Evolutionary conservation across 2,888 invertebrate species (phyloP).

Genomic region (Orchesella flavescens): DNA sequence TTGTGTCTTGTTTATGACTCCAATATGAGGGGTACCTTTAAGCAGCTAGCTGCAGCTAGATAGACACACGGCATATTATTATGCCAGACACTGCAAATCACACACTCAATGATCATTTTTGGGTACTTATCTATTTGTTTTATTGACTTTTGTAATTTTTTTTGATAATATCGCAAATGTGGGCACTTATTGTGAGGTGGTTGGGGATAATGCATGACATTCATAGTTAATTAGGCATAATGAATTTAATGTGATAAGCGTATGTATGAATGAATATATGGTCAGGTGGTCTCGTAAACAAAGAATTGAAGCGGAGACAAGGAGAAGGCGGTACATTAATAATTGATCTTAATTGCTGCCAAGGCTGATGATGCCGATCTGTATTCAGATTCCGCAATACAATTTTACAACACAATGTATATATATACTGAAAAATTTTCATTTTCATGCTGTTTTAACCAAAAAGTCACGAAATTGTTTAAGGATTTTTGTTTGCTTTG

Average conservation of each 20-base stretch:
- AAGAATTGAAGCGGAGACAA: conserved; percentile 38
- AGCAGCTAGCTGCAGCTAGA: no score
- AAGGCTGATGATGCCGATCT: conserved; percentile 24
- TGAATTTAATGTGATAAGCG: conserved; percentile 27
- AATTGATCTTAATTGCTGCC: conserved; percentile 60
- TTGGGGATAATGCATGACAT: conserved; percentile 7
- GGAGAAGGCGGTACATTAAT: conserved; percentile 43
- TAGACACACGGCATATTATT: no score
- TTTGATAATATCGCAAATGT: neutral
- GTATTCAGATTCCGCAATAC: neutral
- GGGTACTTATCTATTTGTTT: no score
- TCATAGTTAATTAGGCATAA: conserved; percentile 48
- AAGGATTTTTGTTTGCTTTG: neutral
- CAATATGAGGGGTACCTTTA: no score
- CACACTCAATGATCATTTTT: no score
- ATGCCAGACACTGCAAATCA: no score
- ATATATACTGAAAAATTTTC: neutral
- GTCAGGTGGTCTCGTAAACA: neutral
- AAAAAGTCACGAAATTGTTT: neutral
- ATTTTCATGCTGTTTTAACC: neutral
- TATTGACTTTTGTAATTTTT: neutral
- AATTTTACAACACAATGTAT: neutral
- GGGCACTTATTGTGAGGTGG: no score
- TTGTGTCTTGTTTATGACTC: no score
- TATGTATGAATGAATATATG: neutral